Percentiles rank a stretch among this genome's conserved stretches.
These are phyloP conservation scores for Cataglyphis rosenhaueri DNA, from an alignment of 2,888 invertebrate genomes.

Conservation along the genomic window DNA sequence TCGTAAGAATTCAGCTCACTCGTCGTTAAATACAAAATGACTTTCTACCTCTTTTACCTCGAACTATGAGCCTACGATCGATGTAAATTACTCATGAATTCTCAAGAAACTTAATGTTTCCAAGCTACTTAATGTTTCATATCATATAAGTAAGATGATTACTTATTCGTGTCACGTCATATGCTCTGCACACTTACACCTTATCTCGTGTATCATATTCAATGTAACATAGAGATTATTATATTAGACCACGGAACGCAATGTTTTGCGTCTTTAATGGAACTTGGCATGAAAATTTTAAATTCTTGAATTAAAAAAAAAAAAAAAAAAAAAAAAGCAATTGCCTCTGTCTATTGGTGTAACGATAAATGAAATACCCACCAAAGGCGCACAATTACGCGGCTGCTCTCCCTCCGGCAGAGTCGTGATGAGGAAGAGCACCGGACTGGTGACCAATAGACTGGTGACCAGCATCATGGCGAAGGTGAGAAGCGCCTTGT, in stretches of 20 bases:
- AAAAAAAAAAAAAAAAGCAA: too few species aligned
- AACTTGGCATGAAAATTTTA: too few species aligned
- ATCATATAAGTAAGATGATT: conserved; percentile 36
- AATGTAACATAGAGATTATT: not conserved
- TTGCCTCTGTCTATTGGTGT: not conserved
- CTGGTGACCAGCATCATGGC: conserved; percentile 88
- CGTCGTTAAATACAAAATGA: not conserved
- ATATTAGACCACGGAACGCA: not conserved
- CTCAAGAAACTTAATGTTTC: conserved; percentile 2
- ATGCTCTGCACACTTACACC: conserved; percentile 11
- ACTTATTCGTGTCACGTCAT: conserved; percentile 42
- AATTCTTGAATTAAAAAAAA: too few species aligned
- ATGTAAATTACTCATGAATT: conserved; percentile 42
- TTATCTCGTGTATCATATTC: not conserved
- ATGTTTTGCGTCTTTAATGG: too few species aligned
- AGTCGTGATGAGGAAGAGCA: conserved; percentile 87
- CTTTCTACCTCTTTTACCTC: conserved; percentile 4
- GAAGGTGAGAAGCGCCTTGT: conserved; percentile 88
- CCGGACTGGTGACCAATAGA: conserved; percentile 88
- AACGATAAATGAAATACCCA: conserved; percentile 69
- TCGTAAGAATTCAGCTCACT: not conserved
- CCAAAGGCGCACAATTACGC: conserved; percentile 82
- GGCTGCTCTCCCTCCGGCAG: conserved; percentile 84
- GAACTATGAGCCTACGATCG: conserved; percentile 25
- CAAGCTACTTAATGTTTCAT: conserved; percentile 18